These are phyloP conservation scores for Pseudochaenichthys georgianus DNA, from an alignment of 2,797 vertebrate species.

Conservation along the genomic window DNA sequence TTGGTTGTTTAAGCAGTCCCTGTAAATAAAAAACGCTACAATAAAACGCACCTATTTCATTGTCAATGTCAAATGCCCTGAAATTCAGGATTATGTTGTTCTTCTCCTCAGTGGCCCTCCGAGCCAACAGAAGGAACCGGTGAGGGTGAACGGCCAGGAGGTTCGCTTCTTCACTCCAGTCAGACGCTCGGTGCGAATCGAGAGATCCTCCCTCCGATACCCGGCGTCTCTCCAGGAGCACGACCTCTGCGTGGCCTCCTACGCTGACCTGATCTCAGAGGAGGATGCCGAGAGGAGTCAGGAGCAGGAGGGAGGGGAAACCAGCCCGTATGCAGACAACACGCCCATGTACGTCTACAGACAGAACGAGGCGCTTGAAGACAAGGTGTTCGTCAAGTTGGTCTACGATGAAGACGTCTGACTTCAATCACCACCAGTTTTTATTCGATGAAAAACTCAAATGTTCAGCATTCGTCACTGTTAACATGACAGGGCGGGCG, in stretches of 20 bases:
- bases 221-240: constrained; percentile 88
- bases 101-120: constrained; percentile 58
- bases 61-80: too few relatives aligned
- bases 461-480: background rate
- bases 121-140: constrained; percentile 61
- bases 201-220: constrained; percentile 70
- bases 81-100: too few relatives aligned
- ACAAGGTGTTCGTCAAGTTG: constrained; percentile 75
- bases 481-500: background rate
- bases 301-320: constrained; percentile 46
- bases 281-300: constrained; percentile 64
- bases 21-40: too few relatives aligned
- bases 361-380: constrained; percentile 82
- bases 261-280: constrained; percentile 81
- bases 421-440: background rate
- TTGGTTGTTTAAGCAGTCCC: too few relatives aligned
- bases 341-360: constrained; percentile 80
- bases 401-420: constrained; percentile 43
- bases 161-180: constrained; percentile 91
- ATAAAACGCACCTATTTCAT: too few relatives aligned
- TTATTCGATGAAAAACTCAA: background rate
- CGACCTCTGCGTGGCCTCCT: constrained; percentile 88
- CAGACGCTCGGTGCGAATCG: constrained; percentile 88
- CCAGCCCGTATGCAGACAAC: background rate
- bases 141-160: constrained; percentile 73